Conservation (phyloP, 2,888 invertebrate species). For the Trilocha varians region DNA sequence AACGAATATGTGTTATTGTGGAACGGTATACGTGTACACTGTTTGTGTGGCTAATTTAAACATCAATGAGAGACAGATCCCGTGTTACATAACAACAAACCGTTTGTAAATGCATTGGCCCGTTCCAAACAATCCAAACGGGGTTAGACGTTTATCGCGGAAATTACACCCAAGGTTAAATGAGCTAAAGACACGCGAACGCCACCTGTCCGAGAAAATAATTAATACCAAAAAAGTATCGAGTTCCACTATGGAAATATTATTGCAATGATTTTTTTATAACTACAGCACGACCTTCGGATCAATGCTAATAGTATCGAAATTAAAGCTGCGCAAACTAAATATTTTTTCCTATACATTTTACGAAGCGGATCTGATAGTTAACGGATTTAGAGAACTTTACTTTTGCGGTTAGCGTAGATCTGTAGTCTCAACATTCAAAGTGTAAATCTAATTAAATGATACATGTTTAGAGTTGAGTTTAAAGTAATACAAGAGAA, state of each 20-base stretch:
- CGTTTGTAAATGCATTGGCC: constrained; percentile 27
- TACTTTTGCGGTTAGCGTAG: too few relatives aligned
- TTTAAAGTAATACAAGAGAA: too few relatives aligned
- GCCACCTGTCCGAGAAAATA: constrained; percentile 27
- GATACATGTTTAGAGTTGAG: too few relatives aligned
- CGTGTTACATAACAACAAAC: constrained; percentile 14
- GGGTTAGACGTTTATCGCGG: constrained; percentile 41
- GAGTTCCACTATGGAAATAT: constrained; percentile 6
- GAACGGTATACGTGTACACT: not conserved
- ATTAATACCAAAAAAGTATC: constrained; percentile 19
- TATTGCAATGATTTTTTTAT: constrained; percentile 7
- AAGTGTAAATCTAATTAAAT: too few relatives aligned
- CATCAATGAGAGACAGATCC: constrained; percentile 9
- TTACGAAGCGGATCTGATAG: not conserved
- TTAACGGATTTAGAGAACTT: too few relatives aligned
- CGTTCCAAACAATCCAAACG: constrained; percentile 26
- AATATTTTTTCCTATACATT: not conserved
- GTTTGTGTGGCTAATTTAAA: not conserved
- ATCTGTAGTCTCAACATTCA: too few relatives aligned
- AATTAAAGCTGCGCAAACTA: not conserved
- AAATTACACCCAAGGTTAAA: constrained; percentile 51
- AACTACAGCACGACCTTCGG: not conserved
- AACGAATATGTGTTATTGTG: too few relatives aligned
- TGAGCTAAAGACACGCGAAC: constrained; percentile 45
- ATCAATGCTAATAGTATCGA: not conserved